Evolutionary conservation across 2,113 vertebrate genomes (phyloP).

Genomic region (Catagonus wagneri): DNA sequence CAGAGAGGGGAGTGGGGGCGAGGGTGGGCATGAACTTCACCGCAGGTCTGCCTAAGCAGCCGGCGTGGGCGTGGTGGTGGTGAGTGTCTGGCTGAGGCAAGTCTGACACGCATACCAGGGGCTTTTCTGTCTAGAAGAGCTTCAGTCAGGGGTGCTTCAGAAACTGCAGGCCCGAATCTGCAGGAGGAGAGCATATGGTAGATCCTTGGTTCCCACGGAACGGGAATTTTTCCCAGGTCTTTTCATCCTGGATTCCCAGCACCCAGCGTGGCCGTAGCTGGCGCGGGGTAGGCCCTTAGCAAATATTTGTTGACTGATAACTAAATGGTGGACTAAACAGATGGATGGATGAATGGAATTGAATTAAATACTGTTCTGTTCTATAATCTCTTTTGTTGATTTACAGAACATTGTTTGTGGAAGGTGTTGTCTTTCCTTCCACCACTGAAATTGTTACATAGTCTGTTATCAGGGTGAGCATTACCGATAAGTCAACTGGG

Average conservation of each 20-base stretch:
- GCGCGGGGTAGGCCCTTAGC: constrained; percentile 1
- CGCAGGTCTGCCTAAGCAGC: background rate
- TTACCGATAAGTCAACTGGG: constrained; percentile 53
- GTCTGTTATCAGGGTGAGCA: constrained; percentile 43
- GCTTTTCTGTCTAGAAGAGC: background rate
- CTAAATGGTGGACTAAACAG: constrained; percentile 5
- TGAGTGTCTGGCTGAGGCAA: background rate
- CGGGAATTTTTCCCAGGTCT: constrained; percentile 44
- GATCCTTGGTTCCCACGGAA: background rate
- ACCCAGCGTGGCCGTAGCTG: background rate
- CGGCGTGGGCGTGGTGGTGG: background rate
- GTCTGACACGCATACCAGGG: background rate
- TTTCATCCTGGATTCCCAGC: constrained; percentile 53
- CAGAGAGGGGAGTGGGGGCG: background rate
- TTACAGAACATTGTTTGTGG: constrained; percentile 68
- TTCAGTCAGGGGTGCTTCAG: background rate
- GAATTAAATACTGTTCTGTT: constrained; percentile 67
- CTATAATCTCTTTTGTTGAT: constrained; percentile 51
- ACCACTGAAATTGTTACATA: constrained; percentile 28
- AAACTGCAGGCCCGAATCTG: background rate
- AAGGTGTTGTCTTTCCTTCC: constrained; percentile 69
- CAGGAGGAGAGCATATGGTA: background rate
- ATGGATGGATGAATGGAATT: constrained; percentile 38
- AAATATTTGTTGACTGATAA: constrained; percentile 71
- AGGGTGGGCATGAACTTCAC: background rate